Percentiles rank a stretch among this genome's conserved stretches.
phyloP scores from a whole-genome alignment of 2,113 vertebrate genomes.

The Arizona elegans region DNA sequence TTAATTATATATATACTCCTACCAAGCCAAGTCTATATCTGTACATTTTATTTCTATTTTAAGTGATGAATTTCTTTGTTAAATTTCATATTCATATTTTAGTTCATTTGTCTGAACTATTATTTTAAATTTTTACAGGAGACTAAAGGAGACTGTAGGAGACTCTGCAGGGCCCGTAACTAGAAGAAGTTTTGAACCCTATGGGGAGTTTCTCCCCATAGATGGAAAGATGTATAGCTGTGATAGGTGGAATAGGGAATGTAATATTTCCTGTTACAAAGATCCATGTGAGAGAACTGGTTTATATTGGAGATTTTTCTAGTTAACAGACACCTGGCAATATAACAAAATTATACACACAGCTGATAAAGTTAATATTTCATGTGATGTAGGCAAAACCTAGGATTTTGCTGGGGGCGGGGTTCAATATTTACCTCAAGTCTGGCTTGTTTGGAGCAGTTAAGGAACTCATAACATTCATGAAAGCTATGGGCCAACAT shows the following conservation, averaged over 20 bases:
- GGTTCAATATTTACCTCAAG: neutral
- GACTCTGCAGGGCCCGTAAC: neutral
- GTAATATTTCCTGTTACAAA: neutral
- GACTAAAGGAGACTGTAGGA: neutral
- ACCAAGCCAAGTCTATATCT: neutral
- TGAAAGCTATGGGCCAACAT: neutral
- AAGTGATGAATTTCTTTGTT: neutral
- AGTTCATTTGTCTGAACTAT: neutral
- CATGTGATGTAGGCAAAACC: neutral
- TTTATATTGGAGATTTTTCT: neutral
- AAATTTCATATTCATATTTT: neutral
- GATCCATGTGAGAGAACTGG: neutral
- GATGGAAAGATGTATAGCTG: neutral
- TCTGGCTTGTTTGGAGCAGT: neutral
- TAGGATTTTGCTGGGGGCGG: neutral
- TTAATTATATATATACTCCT: neutral
- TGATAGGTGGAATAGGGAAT: neutral
- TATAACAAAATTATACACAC: neutral
- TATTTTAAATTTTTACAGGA: neutral
- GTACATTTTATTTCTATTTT: neutral
- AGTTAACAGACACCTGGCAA: neutral
- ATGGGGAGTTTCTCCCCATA: neutral
- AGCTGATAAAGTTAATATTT: neutral
- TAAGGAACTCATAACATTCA: too few species aligned
- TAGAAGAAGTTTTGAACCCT: neutral